phyloP scores from a whole-genome alignment of 2,888 invertebrate species.

The Trypoxylon attenuatum region DNA sequence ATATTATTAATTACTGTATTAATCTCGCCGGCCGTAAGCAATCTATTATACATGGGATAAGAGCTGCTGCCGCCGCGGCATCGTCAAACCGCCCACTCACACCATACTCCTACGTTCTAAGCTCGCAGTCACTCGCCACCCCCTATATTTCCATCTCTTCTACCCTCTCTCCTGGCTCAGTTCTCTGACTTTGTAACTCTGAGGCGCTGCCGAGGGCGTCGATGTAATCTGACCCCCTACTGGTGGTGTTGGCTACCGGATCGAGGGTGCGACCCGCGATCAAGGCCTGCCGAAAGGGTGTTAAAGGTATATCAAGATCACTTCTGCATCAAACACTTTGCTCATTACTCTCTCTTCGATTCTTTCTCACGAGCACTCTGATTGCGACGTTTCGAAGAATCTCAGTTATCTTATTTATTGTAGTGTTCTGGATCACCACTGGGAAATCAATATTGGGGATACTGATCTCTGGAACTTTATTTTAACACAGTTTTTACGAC shows the following conservation, averaged over 20 bases:
- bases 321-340: background rate
- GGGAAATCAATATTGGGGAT: too few species aligned
- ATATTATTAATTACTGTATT: conserved; percentile 75
- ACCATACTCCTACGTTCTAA: background rate
- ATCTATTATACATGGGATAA: conserved; percentile 72
- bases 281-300: conserved; percentile 18
- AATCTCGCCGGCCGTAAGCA: conserved; percentile 70
- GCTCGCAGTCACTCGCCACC: background rate
- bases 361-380: too few species aligned
- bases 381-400: too few species aligned
- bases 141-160: background rate
- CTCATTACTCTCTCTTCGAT: background rate
- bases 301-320: conserved; percentile 36
- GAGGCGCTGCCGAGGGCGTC: conserved; percentile 26
- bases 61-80: conserved; percentile 55
- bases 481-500: background rate
- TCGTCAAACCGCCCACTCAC: conserved; percentile 33
- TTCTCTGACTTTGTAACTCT: conserved; percentile 50
- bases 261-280: conserved; percentile 4
- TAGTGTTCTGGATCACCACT: too few species aligned
- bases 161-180: background rate
- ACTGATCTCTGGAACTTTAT: background rate
- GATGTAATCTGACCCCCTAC: conserved; percentile 50
- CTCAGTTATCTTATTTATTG: too few species aligned
- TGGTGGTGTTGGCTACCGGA: conserved; percentile 35